Evolutionary conservation across 2,797 vertebrate species (phyloP).

Genomic region (Tolypeutes matacus): DNA sequence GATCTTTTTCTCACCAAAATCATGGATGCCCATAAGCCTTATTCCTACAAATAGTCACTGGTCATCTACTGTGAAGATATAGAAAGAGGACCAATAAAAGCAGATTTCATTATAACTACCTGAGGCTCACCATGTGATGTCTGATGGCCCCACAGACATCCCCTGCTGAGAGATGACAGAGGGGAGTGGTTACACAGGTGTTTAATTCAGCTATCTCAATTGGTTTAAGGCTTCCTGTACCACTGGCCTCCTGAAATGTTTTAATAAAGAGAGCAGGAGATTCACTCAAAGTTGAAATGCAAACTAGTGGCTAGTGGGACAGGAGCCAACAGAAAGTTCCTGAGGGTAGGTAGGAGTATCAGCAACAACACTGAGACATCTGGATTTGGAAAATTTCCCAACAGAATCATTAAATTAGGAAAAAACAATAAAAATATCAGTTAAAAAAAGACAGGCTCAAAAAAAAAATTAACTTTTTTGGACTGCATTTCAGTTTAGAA

Average conservation of each 20-base stretch:
- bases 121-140: not conserved
- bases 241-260: not conserved
- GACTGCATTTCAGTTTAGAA: slow-evolving; percentile 47
- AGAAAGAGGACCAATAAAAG: slow-evolving; percentile 1
- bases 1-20: not conserved
- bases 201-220: not conserved
- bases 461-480: slow-evolving; percentile 43
- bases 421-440: slow-evolving; percentile 50
- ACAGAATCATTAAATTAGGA: not conserved
- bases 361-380: not conserved
- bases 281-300: not conserved
- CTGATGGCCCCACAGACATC: not conserved
- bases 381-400: not conserved
- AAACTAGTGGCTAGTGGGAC: not conserved
- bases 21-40: not conserved
- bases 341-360: not conserved
- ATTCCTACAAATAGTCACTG: not conserved
- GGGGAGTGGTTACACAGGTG: not conserved
- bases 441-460: not conserved
- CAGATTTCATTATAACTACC: slow-evolving; percentile 21
- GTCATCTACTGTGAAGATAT: not conserved
- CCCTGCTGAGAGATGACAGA: not conserved
- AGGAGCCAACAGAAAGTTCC: not conserved
- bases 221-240: not conserved
- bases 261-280: not conserved